A percentile compares a stretch with the other conserved stretches of the same genome.
Evolutionary conservation across 2,797 vertebrate genomes (phyloP).

Genomic region (Acrossocheilus wenchowensis): DNA sequence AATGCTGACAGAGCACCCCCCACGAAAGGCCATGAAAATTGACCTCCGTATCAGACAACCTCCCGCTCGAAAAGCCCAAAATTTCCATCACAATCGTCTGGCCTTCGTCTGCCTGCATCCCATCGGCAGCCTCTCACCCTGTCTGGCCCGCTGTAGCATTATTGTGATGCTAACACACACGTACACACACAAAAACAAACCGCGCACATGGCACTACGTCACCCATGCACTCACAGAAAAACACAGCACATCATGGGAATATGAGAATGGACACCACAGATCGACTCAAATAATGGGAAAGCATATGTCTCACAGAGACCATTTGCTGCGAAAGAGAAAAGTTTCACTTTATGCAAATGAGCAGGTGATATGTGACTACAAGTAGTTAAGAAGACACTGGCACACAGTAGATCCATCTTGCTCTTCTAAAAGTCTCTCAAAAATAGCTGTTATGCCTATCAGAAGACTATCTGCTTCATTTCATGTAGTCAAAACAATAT

Average conservation of each 20-base stretch:
- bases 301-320: background rate
- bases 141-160: constrained; percentile 47
- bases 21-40: constrained; percentile 45
- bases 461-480: constrained; percentile 34
- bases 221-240: constrained; percentile 19
- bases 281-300: background rate
- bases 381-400: background rate
- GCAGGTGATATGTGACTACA: background rate
- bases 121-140: constrained; percentile 24
- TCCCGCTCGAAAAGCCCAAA: constrained; percentile 15
- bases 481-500: constrained; percentile 48
- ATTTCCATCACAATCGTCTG: constrained; percentile 65
- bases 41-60: constrained; percentile 52
- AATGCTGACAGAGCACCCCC: background rate
- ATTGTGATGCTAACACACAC: constrained; percentile 62
- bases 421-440: constrained; percentile 2
- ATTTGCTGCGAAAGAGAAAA: background rate
- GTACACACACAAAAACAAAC: constrained; percentile 55
- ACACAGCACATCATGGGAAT: constrained; percentile 35
- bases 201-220: constrained; percentile 33
- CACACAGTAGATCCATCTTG: background rate
- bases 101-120: constrained; percentile 43
- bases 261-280: constrained; percentile 13
- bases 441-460: constrained; percentile 16
- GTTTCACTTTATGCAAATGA: constrained; percentile 2